Base-by-base conservation (phyloP, 2,888 invertebrate species). In the Bedellia somnulentella region DNA sequence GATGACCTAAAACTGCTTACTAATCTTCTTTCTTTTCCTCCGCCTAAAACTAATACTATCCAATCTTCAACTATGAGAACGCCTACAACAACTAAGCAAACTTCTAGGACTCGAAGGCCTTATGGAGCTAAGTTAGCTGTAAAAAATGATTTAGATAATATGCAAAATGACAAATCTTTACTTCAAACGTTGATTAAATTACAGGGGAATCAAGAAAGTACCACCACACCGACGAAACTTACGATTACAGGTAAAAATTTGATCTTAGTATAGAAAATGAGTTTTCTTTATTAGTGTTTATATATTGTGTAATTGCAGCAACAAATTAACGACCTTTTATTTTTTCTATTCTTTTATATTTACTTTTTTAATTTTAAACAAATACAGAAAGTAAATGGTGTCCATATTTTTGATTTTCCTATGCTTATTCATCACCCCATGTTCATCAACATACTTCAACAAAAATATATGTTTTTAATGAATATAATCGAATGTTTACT, bases 181-280 rank as follows among this genome's bases (percentile, higher is more conserved):
- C 52, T 75, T 55, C 56, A 78, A 60, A 76, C 73, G 41, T 62
- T 73, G 41, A 61, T 73, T 44, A 68, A 70, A 51, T 57, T 70
- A 35, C 75, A 73, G 54, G 70, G 61, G 24, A 70, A 56, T 15
- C 59, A 64, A 54, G 63, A 68, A 53, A 62, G 64, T 4, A 68
- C 70, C 24, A 67, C 73, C 16, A 57, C 52, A 37, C 55, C 45
- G 37, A 61, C 50, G 45, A 75, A 67, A 55, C 49, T 75, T 24
- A 55, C 68, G 35, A 44, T 68, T 38, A 71, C 71, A 53, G 73
- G 75, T 73, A 47, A 46, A n/a, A 24, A 21, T 28, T 21, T 14
- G n/a, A n/a, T n/a, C n/a, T n/a, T n/a, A n/a, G n/a, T n/a, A n/a
- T n/a, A n/a, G n/a, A n/a, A n/a, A n/a, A n/a, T n/a, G n/a, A n/a